Conservation (phyloP, 2,888 invertebrate genomes). For the Pardosa pseudoannulata region DNA sequence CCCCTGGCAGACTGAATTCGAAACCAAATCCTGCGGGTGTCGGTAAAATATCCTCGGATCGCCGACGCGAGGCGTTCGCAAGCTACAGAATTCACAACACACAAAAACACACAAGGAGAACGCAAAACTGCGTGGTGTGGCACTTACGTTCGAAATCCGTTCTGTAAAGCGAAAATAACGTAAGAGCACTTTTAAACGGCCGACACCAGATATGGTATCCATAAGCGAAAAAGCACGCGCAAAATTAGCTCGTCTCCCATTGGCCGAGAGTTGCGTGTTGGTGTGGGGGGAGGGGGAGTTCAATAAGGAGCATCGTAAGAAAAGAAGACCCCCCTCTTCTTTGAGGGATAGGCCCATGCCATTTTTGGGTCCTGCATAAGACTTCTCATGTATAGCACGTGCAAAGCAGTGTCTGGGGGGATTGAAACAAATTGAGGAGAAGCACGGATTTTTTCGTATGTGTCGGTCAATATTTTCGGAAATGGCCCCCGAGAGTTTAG, state of each 20-base stretch:
- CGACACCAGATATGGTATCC: conserved; percentile 68
- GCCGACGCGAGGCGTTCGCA: background rate
- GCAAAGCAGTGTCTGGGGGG: conserved; percentile 22
- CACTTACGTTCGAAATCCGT: conserved; percentile 70
- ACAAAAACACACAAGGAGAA: conserved; percentile 40
- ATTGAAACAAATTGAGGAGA: conserved; percentile 51
- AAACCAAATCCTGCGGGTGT: background rate
- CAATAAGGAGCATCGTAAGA: conserved; percentile 50
- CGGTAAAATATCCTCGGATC: background rate
- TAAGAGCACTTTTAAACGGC: conserved; percentile 65
- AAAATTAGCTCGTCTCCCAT: conserved; percentile 60
- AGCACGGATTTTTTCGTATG: background rate
- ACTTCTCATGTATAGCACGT: conserved; percentile 57
- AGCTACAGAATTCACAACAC: conserved; percentile 3
- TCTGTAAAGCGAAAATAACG: conserved; percentile 67
- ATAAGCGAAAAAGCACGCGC: conserved; percentile 52
- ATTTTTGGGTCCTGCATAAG: conserved; percentile 62
- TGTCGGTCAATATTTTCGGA: background rate
- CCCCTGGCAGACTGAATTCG: conserved; percentile 20
- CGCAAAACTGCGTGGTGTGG: conserved; percentile 24
- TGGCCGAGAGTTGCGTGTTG: conserved; percentile 38
- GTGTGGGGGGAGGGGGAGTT: conserved; percentile 29
- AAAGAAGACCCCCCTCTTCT: conserved; percentile 26
- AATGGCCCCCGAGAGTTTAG: background rate
- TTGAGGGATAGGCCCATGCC: conserved; percentile 39